Conservation (phyloP, 2,888 invertebrate species). For the Meta bourneti region DNA sequence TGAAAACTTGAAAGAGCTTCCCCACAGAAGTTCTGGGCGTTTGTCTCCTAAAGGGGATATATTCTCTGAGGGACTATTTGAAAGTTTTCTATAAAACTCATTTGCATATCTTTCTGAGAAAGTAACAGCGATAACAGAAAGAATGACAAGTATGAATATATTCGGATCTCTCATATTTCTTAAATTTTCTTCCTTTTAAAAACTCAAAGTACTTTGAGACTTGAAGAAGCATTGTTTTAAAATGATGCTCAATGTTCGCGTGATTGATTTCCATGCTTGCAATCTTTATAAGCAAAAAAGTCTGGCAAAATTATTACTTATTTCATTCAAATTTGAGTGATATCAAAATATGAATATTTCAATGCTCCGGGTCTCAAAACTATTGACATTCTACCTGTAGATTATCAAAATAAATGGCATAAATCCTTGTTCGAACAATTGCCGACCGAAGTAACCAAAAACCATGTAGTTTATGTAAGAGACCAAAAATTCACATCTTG, state of each 20-base stretch:
- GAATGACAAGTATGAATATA: not conserved
- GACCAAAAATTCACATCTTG: too few relatives aligned
- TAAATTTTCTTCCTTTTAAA: not conserved
- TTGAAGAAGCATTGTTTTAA: not conserved
- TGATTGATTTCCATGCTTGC: too few relatives aligned
- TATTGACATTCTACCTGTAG: too few relatives aligned
- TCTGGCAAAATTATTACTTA: too few relatives aligned
- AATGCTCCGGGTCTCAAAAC: too few relatives aligned
- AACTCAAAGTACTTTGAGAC: not conserved
- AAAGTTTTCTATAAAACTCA: not conserved
- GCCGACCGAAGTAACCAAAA: too few relatives aligned
- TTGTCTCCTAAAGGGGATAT: conserved; percentile 1
- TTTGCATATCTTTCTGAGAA: not conserved
- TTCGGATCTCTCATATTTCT: not conserved
- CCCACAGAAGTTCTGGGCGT: not conserved
- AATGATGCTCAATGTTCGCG: not conserved
- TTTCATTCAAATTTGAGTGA: too few relatives aligned
- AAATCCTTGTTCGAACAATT: not conserved
- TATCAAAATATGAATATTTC: too few relatives aligned
- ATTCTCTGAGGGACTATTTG: conserved; percentile 5
- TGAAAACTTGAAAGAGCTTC: conserved; percentile 15
- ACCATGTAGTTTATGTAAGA: too few relatives aligned
- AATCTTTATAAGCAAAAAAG: too few relatives aligned
- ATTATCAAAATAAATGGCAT: too few relatives aligned
- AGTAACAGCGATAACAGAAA: not conserved